A percentile compares a stretch with the other conserved stretches of the same genome.
Evolutionary conservation across 2,888 invertebrate species (phyloP).

Genomic region (Tuberolachnus salignus): DNA sequence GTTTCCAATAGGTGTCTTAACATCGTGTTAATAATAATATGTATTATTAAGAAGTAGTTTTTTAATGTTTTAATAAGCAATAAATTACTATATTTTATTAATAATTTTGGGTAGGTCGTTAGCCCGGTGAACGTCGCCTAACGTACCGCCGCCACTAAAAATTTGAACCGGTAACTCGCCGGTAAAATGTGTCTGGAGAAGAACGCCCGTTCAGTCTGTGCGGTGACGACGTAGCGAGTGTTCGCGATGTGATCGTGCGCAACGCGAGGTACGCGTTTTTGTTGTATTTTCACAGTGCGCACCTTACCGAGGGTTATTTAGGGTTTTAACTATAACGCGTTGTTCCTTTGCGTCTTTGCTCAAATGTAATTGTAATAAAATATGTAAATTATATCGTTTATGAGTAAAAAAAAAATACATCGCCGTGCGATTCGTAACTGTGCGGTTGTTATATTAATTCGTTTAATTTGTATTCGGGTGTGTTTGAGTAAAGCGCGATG

Average conservation of each 20-base stretch:
- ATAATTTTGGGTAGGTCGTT: neutral
- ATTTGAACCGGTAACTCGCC: conserved; percentile 48
- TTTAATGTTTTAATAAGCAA: too few species aligned
- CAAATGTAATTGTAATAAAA: neutral
- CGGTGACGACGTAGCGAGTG: conserved; percentile 35
- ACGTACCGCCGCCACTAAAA: conserved; percentile 27
- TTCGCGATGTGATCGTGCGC: conserved; percentile 27
- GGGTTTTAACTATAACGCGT: neutral
- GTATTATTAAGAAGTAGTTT: too few species aligned
- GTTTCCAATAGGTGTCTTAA: too few species aligned
- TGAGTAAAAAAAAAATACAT: too few species aligned
- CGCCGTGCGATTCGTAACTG: too few species aligned
- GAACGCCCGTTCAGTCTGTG: conserved; percentile 48
- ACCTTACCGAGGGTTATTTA: neutral
- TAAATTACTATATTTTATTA: too few species aligned
- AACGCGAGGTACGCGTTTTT: neutral
- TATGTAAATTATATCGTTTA: neutral
- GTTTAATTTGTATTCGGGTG: neutral
- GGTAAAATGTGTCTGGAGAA: conserved; percentile 25
- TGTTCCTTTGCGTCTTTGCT: neutral
- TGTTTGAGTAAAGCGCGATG: neutral
- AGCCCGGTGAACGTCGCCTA: conserved; percentile 42
- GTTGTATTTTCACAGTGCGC: neutral
- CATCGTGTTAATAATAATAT: too few species aligned
- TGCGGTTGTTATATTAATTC: neutral